Evolutionary conservation across 2,113 vertebrate species (phyloP), one percentile per base, ranked within the genome.

Genomic region (Tricholaema leucomelas): DNA sequence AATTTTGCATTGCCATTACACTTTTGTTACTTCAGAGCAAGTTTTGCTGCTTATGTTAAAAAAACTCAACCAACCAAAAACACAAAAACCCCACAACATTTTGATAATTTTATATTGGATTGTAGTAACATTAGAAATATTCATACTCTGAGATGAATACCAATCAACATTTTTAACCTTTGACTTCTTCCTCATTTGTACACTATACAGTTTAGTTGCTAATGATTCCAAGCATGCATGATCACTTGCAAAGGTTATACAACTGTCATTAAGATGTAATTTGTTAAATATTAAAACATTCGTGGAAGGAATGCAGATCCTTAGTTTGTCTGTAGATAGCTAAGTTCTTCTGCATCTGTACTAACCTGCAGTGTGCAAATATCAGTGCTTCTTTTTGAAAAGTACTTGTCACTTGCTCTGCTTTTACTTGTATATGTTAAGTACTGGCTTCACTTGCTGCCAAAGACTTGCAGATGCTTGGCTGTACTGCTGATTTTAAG

Each of bases 201-300:
- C 72, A 59, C 15, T 64, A 8, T 9, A 18, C 27, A 79, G 42
- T 69, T 70, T 73, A 76, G 33, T 54, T 76, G 20, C 25, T 91
- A 58, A 84, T 91, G 12, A 85, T 88, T 65, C 54, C 38, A 87
- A 33, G 28, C 21, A 50, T 65, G 54, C 30, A 40, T 54, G 33
- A 81, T 79, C 38, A 40, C 81, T 92, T 81, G 36, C 48, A 89
- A 95, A 81, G 50, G 44, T 79, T 92, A 33, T 19, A 4, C 35
- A 56, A 56, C 36, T 83, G 69, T 73, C 63, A 81, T 87, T 79
- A 61, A 87, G 33, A 69, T 61, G 58, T 54, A 78, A 21, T 78
- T 88, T 92, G 50, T 84, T 78, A 75, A 88, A 78, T 88, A 87
- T 70, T 85, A 54, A 79, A 70, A 9, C 58, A 71, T 83, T 24